Evolutionary conservation across 2,113 vertebrate genomes (phyloP).

Genomic region (Alligator mississippiensis): DNA sequence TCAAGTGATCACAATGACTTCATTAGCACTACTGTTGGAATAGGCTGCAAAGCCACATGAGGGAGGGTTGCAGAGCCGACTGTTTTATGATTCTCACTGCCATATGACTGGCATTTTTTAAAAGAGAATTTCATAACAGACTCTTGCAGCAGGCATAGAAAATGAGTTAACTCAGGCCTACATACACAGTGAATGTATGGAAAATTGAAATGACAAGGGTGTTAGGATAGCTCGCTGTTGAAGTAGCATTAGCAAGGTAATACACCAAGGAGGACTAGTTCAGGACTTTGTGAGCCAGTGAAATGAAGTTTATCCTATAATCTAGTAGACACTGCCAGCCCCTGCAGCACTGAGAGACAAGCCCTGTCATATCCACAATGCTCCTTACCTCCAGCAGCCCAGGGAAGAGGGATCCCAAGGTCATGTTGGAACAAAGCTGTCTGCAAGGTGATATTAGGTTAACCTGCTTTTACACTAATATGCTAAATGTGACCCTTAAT

Average conservation of each 20-base stretch:
- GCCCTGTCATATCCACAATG: not conserved
- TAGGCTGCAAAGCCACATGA: not conserved
- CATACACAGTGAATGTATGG: not conserved
- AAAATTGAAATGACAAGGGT: not conserved
- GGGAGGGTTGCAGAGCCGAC: not conserved
- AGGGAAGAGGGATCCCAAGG: not conserved
- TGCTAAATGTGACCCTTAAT: not conserved
- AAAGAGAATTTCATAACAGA: constrained; percentile 2
- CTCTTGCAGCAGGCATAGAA: not conserved
- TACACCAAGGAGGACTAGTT: not conserved
- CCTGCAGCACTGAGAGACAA: not conserved
- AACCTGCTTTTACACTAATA: constrained; percentile 17
- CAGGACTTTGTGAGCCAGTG: not conserved
- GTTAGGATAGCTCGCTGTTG: not conserved
- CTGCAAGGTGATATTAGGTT: not conserved
- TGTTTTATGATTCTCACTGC: not conserved
- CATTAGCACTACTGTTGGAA: not conserved
- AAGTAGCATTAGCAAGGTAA: not conserved
- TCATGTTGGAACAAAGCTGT: not conserved
- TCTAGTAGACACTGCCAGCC: not conserved
- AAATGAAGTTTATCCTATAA: not conserved
- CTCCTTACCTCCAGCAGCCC: not conserved
- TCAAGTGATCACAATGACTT: not conserved
- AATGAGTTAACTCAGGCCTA: not conserved
- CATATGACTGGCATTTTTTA: not conserved